Evolutionary conservation across 2,888 invertebrate species (phyloP).

Genomic region (Hecatera dysodea): DNA sequence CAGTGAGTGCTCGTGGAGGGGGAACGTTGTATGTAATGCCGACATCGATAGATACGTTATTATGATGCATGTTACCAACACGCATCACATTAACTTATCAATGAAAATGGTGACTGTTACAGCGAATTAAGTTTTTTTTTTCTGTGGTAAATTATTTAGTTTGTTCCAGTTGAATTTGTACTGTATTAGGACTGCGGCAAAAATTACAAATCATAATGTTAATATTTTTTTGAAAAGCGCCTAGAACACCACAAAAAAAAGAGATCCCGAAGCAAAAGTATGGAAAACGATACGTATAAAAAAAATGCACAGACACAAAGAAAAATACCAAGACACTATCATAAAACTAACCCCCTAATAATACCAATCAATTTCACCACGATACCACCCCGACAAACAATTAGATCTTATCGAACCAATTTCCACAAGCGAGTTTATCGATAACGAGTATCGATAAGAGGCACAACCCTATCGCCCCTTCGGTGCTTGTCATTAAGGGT

Average conservation of each 20-base stretch:
- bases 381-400: conserved; percentile 68
- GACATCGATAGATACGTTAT: conserved; percentile 57
- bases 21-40: conserved; percentile 57
- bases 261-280: neutral
- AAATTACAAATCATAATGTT: neutral
- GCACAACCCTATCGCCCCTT: conserved; percentile 82
- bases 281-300: neutral
- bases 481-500: conserved; percentile 90
- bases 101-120: neutral
- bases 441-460: conserved; percentile 71
- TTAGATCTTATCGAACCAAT: conserved; percentile 78
- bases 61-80: neutral
- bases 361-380: conserved; percentile 64
- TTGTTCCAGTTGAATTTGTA: neutral
- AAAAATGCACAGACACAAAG: conserved; percentile 11
- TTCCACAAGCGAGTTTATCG: conserved; percentile 73
- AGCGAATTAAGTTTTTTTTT: neutral
- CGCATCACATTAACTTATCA: neutral
- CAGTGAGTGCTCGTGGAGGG: conserved; percentile 79
- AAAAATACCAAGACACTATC: conserved; percentile 27
- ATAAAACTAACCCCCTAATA: conserved; percentile 63
- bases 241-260: neutral
- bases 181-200: too few relatives aligned
- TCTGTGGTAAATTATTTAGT: neutral
- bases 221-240: neutral